phyloP scores from a whole-genome alignment of 2,797 vertebrate genomes.

The Rhinichthys osculus region DNA sequence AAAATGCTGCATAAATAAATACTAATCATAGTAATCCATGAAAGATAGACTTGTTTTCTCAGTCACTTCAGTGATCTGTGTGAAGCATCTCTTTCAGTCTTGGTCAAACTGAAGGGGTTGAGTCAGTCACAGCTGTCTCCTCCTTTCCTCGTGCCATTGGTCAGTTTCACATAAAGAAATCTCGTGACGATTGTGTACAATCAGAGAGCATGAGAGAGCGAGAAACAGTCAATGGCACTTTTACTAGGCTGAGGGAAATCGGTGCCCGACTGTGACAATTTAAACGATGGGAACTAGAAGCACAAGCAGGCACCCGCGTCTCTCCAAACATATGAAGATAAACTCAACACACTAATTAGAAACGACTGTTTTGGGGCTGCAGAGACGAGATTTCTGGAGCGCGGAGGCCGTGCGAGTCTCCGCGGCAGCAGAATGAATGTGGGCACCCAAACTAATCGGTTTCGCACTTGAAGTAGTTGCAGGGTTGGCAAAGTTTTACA shows the following conservation, averaged over 20 bases:
- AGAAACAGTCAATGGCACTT: conserved; percentile 5
- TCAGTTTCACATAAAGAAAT: conserved; percentile 53
- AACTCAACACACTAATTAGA: neutral
- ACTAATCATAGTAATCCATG: neutral
- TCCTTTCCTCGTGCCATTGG: conserved; percentile 53
- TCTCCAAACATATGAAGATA: neutral
- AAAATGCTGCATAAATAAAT: neutral
- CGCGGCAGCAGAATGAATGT: conserved; percentile 1
- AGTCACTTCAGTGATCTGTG: neutral
- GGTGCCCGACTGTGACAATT: neutral
- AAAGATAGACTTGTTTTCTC: neutral
- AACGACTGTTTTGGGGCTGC: neutral
- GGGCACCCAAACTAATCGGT: conserved; percentile 43
- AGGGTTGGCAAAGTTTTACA: conserved; percentile 27
- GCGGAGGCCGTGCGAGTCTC: neutral
- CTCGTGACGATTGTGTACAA: conserved; percentile 47
- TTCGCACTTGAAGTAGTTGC: conserved; percentile 32
- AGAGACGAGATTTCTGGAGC: neutral
- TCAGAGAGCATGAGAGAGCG: neutral
- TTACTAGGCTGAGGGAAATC: conserved; percentile 11
- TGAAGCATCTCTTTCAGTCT: conserved; percentile 17
- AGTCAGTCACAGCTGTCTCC: conserved; percentile 40
- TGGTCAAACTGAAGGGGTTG: conserved; percentile 30
- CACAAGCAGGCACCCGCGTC: conserved; percentile 3
- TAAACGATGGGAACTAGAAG: neutral